A percentile compares a stretch with the other conserved stretches of the same genome.
Evolutionary conservation across 1,140 invertebrate genomes (phyloP).

Genomic region (Drosophila sturtevanti): DNA sequence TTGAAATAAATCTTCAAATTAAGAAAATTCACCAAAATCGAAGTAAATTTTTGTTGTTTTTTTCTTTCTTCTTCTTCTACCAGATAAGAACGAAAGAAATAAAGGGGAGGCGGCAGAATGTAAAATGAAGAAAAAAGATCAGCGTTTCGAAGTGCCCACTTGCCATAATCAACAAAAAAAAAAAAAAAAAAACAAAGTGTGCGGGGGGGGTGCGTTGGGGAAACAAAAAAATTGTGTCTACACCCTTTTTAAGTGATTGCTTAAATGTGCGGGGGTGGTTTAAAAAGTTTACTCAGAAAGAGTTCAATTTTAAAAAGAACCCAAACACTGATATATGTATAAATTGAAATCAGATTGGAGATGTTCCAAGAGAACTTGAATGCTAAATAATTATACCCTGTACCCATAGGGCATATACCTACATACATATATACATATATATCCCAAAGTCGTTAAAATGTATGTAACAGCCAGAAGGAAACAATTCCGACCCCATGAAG

Average conservation of each 20-base stretch:
- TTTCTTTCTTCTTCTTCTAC: constrained; percentile 6
- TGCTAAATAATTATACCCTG: too few relatives aligned
- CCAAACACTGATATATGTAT: too few relatives aligned
- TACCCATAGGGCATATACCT: too few relatives aligned
- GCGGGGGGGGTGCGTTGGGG: too few relatives aligned
- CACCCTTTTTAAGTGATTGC: constrained; percentile 50
- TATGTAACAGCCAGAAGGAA: too few relatives aligned
- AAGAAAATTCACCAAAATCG: constrained; percentile 77
- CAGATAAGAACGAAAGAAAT: constrained; percentile 62
- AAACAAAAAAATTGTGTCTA: constrained; percentile 33
- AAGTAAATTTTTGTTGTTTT: constrained; percentile 53
- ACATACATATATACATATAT: too few relatives aligned
- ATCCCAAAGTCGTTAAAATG: too few relatives aligned
- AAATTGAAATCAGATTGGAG: too few relatives aligned
- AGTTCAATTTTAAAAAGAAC: not conserved
- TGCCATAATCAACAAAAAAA: constrained; percentile 61
- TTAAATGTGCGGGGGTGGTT: not conserved
- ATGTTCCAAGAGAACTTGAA: too few relatives aligned
- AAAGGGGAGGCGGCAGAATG: constrained; percentile 4
- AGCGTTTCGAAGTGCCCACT: constrained; percentile 77
- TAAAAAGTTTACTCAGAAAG: not conserved
- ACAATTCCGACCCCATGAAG: too few relatives aligned
- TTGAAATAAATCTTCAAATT: constrained; percentile 79
- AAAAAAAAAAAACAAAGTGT: not conserved
- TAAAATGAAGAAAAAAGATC: constrained; percentile 76